phyloP scores from a whole-genome alignment of 2,888 invertebrate genomes.

The Urechis unicinctus region DNA sequence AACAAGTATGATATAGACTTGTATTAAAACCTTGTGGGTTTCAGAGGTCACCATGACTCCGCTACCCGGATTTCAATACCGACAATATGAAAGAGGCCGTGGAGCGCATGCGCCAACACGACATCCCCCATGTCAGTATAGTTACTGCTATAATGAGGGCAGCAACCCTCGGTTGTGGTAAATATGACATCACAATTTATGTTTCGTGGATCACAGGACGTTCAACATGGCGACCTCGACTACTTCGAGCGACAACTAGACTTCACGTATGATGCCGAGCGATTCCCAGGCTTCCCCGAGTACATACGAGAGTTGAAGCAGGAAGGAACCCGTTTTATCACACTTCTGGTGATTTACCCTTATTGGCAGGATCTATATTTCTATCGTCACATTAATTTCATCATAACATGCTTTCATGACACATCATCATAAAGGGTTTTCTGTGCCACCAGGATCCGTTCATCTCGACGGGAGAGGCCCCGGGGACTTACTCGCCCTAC shows the following conservation, averaged over 20 bases:
- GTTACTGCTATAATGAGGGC: no score
- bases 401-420: no score
- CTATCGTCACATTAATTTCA: no score
- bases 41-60: conserved; percentile 11
- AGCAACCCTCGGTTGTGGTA: no score
- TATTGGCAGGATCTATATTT: no score
- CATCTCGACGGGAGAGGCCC: neutral
- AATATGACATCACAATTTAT: no score
- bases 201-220: conserved; percentile 30
- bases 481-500: neutral
- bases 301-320: conserved; percentile 31
- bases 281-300: conserved; percentile 31
- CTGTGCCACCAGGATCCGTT: conserved; percentile 1
- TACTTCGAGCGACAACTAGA: conserved; percentile 35
- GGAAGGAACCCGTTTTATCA: conserved; percentile 38
- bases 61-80: conserved; percentile 41
- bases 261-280: conserved; percentile 36
- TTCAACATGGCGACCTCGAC: conserved; percentile 46
- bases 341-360: conserved; percentile 37
- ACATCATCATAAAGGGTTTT: no score
- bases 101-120: conserved; percentile 35
- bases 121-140: conserved; percentile 47
- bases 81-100: conserved; percentile 30
- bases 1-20: no score
- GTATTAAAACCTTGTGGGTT: no score